Evolutionary conservation across 2,888 invertebrate genomes (phyloP), one percentile per base, ranked within the genome.

Genomic region (Platypus cylindrus): DNA sequence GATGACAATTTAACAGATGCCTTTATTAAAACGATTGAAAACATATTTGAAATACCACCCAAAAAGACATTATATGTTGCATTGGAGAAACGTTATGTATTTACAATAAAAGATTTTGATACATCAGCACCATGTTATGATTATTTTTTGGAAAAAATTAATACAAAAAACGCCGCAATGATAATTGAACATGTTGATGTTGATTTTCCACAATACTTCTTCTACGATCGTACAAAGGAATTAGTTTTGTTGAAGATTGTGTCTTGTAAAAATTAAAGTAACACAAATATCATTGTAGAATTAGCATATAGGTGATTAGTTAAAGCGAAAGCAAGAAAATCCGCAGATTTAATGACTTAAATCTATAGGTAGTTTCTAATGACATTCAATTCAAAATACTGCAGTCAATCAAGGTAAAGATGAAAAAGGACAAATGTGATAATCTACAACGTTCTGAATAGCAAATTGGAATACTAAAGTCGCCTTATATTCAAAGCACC

Each of bases 71-170:
- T 82, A 14, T 84, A 78, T 50, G 65, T 89, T 17, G 83, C 85
- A 2, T 53, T 89, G 44, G 89, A 90, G 56, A 87, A 87, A 56
- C 76, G 89, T 32, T 89, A 75, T 57, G 87, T 89, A 5, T 90
- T 89, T 53, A 86, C 86, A 0, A 58, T 83, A 44, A 71, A 74
- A 9, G 83, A 87, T 50, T 68, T 82, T 56, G 84, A 86, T 42
- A 72, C 78, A 0, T 76, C 77, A n/a, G 86, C 89, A 1, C 87
- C 87, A 0, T 86, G 86, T 64, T 89, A 82, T 52, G 86, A 86
- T 52, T 78, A 83, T 64, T 87, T 87, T 62, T 61, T 83, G 1
- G 66, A 70, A 18, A 63, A 74, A 40, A 50, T 78, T 9, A 63
- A 69, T 36, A 64, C 66, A 47, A 63, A 67, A 38, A 60, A 62